Conservation (phyloP, 2,797 vertebrate genomes). For the Danio albolineatus region DNA sequence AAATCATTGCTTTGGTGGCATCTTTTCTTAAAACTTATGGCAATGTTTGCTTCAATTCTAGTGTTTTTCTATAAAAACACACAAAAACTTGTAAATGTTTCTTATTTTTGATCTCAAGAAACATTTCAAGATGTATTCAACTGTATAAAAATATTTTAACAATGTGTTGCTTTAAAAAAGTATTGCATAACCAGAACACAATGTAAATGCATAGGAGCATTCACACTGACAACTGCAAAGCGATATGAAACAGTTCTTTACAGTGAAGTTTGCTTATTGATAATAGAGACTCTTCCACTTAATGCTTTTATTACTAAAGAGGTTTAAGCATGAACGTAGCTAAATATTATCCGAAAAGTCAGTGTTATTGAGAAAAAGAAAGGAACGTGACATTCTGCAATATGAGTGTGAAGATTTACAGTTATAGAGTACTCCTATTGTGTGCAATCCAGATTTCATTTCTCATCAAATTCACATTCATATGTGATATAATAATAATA, state of each 20-base stretch:
- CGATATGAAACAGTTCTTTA: not conserved
- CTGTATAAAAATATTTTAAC: not conserved
- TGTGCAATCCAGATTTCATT: not conserved
- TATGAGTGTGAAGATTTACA: no score
- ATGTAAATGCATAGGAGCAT: not conserved
- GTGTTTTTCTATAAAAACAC: no score
- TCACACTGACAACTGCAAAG: not conserved
- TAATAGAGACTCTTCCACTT: not conserved
- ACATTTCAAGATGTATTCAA: not conserved
- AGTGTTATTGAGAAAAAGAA: no score
- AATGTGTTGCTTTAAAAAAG: no score
- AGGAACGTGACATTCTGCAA: no score
- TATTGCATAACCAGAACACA: not conserved
- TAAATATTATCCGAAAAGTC: no score
- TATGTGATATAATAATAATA: not conserved
- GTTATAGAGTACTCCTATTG: not conserved
- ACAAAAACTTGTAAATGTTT: no score
- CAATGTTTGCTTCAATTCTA: no score
- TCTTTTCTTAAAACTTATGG: no score
- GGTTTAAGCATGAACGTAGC: not conserved
- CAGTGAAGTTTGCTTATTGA: not conserved
- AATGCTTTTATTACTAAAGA: not conserved
- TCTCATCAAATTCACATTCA: not conserved
- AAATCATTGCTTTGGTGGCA: no score
- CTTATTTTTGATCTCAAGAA: no score